Evolutionary conservation across 2,113 vertebrate species (phyloP).

Genomic region (Istiophorus platypterus): DNA sequence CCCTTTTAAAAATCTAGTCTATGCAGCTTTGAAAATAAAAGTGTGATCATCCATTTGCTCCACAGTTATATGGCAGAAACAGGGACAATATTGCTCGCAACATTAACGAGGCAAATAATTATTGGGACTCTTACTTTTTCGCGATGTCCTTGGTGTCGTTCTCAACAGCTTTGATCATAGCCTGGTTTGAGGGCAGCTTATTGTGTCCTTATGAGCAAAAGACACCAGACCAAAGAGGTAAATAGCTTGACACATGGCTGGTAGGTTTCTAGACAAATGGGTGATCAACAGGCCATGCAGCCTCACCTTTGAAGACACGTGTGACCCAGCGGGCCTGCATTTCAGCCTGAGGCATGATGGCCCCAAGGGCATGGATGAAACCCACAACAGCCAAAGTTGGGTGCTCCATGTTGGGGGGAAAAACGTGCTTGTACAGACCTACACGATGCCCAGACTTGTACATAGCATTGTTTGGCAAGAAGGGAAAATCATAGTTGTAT

Average conservation of each 20-base stretch:
- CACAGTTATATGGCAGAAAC: neutral
- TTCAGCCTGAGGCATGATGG: conserved; percentile 92
- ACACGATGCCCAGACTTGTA: conserved; percentile 83
- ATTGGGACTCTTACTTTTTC: conserved; percentile 50
- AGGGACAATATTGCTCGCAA: neutral
- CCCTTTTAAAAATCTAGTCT: neutral
- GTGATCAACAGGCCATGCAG: neutral
- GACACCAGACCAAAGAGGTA: neutral
- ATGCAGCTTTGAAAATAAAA: neutral
- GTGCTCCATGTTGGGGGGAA: conserved; percentile 86
- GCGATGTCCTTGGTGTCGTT: conserved; percentile 74
- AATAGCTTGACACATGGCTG: neutral
- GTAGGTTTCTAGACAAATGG: neutral
- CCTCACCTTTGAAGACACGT: conserved; percentile 88
- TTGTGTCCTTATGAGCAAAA: conserved; percentile 53
- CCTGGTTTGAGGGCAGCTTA: conserved; percentile 68
- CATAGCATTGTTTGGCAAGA: conserved; percentile 80
- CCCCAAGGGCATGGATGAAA: conserved; percentile 88
- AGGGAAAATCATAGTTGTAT: conserved; percentile 90
- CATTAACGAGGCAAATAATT: neutral
- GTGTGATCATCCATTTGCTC: neutral
- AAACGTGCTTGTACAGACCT: conserved; percentile 89
- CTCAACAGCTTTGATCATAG: conserved; percentile 77
- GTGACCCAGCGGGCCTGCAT: conserved; percentile 91
- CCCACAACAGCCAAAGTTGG: conserved; percentile 91